Evolutionary conservation across 2,113 vertebrate genomes (phyloP).

Genomic region (Chinchilla lanigera): DNA sequence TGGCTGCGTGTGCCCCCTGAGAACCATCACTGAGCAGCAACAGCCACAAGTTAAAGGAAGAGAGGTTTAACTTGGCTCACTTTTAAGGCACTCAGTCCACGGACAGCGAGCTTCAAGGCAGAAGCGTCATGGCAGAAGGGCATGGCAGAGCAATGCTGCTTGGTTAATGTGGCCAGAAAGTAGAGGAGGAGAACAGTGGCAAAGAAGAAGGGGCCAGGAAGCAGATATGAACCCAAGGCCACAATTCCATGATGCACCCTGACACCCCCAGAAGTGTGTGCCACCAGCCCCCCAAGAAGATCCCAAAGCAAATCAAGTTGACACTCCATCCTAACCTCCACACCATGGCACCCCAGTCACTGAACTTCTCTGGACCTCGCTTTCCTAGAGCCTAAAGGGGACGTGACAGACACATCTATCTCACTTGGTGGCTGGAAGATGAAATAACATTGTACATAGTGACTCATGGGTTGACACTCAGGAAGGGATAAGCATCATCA

Average conservation of each 20-base stretch:
- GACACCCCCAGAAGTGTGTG: not conserved
- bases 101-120: not conserved
- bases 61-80: not conserved
- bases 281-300: not conserved
- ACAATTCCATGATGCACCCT: not conserved
- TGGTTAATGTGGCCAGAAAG: not conserved
- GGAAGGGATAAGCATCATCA: not conserved
- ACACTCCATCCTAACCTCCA: not conserved
- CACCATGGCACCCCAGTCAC: not conserved
- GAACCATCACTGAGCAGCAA: not conserved
- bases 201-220: not conserved
- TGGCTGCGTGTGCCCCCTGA: not conserved
- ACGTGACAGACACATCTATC: not conserved
- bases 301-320: not conserved
- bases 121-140: not conserved
- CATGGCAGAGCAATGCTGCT: not conserved
- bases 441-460: not conserved
- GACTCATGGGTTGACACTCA: not conserved
- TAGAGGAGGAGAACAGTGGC: not conserved
- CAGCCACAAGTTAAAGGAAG: not conserved
- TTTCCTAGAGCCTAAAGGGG: not conserved
- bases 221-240: not conserved
- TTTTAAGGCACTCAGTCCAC: not conserved
- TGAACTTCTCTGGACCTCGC: not conserved
- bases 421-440: not conserved